Evolutionary conservation across 2,888 invertebrate genomes (phyloP).

Genomic region (Aporophyla nigra): DNA sequence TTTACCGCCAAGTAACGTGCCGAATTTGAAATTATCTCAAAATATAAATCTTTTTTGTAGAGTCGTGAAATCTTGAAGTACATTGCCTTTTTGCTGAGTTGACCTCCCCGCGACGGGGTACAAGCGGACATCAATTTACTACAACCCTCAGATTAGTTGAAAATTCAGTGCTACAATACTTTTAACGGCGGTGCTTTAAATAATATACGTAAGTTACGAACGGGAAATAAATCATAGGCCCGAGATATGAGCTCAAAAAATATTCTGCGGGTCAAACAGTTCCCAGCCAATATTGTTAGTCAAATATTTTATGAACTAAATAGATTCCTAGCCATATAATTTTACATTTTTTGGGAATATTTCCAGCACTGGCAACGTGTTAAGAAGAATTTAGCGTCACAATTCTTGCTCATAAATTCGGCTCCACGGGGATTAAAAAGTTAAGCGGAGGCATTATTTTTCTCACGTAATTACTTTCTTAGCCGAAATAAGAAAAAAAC

Average conservation of each 20-base stretch:
- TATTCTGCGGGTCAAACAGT: slow-evolving; percentile 6
- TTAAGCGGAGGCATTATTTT: slow-evolving; percentile 71
- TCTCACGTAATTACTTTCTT: slow-evolving; percentile 72
- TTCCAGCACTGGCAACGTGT: slow-evolving; percentile 57
- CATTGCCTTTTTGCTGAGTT: slow-evolving; percentile 38
- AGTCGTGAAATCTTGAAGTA: slow-evolving; percentile 61
- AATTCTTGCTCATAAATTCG: slow-evolving; percentile 72
- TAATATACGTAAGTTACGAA: slow-evolving; percentile 13
- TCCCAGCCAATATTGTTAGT: slow-evolving; percentile 26
- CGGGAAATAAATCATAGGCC: slow-evolving; percentile 1
- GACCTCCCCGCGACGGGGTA: slow-evolving; percentile 19
- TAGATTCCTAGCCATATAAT: slow-evolving; percentile 60
- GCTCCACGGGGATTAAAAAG: slow-evolving; percentile 70
- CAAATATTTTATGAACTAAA: slow-evolving; percentile 56
- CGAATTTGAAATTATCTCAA: slow-evolving; percentile 72
- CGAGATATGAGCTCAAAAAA: neutral
- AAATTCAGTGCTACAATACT: slow-evolving; percentile 20
- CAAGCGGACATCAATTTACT: slow-evolving; percentile 7
- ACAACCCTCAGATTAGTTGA: slow-evolving; percentile 32
- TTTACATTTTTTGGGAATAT: slow-evolving; percentile 65
- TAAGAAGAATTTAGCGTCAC: slow-evolving; percentile 73
- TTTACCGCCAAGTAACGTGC: slow-evolving; percentile 68
- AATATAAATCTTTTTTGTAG: slow-evolving; percentile 68
- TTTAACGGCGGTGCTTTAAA: slow-evolving; percentile 14
- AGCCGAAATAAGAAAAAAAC: slow-evolving; percentile 63